A percentile compares a stretch with the other conserved stretches of the same genome.
phyloP scores from a whole-genome alignment of 1,140 invertebrate species.

The Pemphigus obesinymphae region DNA sequence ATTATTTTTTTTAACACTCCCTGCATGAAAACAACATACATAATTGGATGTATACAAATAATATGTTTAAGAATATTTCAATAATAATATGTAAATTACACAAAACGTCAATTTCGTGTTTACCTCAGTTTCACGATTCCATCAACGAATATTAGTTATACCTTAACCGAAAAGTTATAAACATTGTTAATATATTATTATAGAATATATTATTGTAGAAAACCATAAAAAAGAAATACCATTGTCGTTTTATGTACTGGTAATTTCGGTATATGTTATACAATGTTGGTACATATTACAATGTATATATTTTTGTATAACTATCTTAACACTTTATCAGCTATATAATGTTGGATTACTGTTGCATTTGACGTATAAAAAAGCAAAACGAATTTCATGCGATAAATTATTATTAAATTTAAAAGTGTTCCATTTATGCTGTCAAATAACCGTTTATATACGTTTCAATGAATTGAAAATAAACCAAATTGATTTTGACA shows the following conservation, averaged over 20 bases:
- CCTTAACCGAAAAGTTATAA: background rate
- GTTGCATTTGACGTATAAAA: background rate
- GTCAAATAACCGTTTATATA: background rate
- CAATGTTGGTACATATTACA: background rate
- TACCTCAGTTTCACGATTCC: background rate
- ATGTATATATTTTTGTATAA: background rate
- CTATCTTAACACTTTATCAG: background rate
- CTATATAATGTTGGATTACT: slow-evolving; percentile 7
- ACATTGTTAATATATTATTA: slow-evolving; percentile 23
- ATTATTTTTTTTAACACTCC: background rate
- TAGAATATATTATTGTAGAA: too few species aligned
- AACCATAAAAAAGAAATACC: slow-evolving; percentile 26
- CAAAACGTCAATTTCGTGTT: background rate
- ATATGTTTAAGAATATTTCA: background rate
- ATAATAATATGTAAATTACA: slow-evolving; percentile 17
- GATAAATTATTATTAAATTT: background rate
- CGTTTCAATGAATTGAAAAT: background rate
- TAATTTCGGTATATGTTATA: slow-evolving; percentile 12
- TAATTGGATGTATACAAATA: background rate
- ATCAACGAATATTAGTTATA: background rate
- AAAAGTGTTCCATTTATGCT: background rate
- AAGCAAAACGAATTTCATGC: background rate
- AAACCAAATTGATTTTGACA: background rate
- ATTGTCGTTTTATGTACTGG: slow-evolving; percentile 27
- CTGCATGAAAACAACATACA: background rate